Conservation (phyloP, 2,113 vertebrate genomes). For the Gnathonemus longibarbis region DNA sequence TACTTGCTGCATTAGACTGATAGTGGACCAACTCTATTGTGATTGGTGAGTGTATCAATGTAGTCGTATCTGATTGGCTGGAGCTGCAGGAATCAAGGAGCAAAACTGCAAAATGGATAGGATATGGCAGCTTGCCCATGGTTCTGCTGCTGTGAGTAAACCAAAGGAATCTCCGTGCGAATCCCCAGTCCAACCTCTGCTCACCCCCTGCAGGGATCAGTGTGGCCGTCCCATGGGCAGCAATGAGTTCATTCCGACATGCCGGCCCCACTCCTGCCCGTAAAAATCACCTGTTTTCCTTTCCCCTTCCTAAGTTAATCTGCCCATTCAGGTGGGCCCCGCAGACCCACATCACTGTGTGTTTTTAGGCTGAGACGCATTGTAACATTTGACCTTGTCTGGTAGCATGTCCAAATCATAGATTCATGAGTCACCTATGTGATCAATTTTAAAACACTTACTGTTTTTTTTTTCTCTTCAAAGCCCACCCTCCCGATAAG, state of each 20-base stretch:
- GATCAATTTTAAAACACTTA: constrained; percentile 33
- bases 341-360: neutral
- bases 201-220: neutral
- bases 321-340: neutral
- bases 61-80: neutral
- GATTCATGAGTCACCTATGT: constrained; percentile 23
- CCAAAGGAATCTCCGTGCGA: neutral
- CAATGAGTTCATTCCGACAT: neutral
- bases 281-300: neutral
- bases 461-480: constrained; percentile 8
- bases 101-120: neutral
- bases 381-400: neutral
- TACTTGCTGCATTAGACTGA: neutral
- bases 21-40: neutral
- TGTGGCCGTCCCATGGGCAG: neutral
- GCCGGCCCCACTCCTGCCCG: neutral
- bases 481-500: neutral
- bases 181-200: neutral
- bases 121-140: neutral
- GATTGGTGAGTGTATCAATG: neutral
- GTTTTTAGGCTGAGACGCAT: neutral
- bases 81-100: neutral
- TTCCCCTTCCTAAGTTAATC: neutral
- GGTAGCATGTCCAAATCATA: constrained; percentile 21
- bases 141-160: neutral